Percentiles rank a stretch among this genome's conserved stretches.
phyloP scores from a whole-genome alignment of 2,113 vertebrate genomes.

The Isichthys henryi region DNA sequence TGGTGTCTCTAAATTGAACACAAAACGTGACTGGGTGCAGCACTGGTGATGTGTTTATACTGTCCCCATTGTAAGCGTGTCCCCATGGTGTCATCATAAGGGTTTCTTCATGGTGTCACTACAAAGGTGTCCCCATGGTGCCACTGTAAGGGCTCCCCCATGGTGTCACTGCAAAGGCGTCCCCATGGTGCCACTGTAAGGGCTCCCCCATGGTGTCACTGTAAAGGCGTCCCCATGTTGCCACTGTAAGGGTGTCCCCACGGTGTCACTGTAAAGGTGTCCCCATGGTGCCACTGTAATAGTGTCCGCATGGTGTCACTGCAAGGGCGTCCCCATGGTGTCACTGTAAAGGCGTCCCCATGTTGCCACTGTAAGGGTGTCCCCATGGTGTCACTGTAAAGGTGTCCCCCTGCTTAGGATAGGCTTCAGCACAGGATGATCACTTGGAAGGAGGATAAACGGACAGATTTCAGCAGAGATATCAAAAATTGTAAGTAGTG shows the following conservation, averaged over 20 bases:
- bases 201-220: background rate
- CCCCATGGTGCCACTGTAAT: no score
- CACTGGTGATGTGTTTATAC: background rate
- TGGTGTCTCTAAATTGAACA: background rate
- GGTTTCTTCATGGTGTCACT: background rate
- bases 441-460: background rate
- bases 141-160: background rate
- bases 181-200: background rate
- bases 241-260: background rate
- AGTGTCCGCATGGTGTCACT: background rate
- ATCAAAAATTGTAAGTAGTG: background rate
- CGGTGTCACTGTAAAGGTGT: background rate
- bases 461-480: background rate
- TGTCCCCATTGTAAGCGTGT: background rate
- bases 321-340: background rate
- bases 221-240: background rate
- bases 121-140: background rate
- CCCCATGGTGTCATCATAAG: no score
- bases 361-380: fast-evolving
- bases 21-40: background rate
- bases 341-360: no score
- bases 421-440: background rate
- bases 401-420: background rate
- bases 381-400: background rate
- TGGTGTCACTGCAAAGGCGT: background rate